Evolutionary conservation across 2,797 vertebrate species (phyloP).

Genomic region (Rhinophrynus dorsalis): DNA sequence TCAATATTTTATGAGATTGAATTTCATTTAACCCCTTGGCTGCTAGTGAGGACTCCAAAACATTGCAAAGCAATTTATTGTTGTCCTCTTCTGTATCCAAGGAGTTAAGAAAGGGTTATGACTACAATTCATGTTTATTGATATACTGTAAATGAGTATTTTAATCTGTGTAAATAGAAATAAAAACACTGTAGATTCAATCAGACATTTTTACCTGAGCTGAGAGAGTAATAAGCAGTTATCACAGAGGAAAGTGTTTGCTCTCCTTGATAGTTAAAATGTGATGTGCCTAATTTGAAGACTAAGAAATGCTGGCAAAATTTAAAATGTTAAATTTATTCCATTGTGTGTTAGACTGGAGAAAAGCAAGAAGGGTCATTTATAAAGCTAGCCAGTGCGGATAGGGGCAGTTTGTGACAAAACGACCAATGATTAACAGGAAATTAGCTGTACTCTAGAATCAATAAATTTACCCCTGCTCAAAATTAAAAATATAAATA

Average conservation of each 20-base stretch:
- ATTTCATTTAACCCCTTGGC: slow-evolving; percentile 6
- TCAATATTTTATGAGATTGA: slow-evolving; percentile 29
- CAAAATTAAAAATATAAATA: no score
- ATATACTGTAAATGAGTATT: neutral
- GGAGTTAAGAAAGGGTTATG: neutral
- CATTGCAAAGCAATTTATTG: no score
- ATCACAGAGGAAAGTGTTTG: neutral
- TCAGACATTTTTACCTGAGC: no score
- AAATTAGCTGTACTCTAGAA: no score
- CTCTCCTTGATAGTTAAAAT: neutral
- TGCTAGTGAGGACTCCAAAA: no score
- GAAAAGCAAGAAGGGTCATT: slow-evolving; percentile 3
- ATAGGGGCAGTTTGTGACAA: no score
- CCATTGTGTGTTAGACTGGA: neutral
- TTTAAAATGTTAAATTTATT: slow-evolving; percentile 26
- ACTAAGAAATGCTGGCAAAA: slow-evolving; percentile 21
- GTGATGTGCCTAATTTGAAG: slow-evolving; percentile 2
- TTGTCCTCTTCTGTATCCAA: no score
- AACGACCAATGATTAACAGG: no score
- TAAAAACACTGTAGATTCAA: no score
- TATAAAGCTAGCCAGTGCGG: slow-evolving; percentile 16
- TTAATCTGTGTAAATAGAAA: neutral
- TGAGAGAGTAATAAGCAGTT: neutral
- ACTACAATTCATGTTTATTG: neutral
- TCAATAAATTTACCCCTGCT: no score